Evolutionary conservation across 1,140 invertebrate species (phyloP).

Genomic region (Drosophila santomea): DNA sequence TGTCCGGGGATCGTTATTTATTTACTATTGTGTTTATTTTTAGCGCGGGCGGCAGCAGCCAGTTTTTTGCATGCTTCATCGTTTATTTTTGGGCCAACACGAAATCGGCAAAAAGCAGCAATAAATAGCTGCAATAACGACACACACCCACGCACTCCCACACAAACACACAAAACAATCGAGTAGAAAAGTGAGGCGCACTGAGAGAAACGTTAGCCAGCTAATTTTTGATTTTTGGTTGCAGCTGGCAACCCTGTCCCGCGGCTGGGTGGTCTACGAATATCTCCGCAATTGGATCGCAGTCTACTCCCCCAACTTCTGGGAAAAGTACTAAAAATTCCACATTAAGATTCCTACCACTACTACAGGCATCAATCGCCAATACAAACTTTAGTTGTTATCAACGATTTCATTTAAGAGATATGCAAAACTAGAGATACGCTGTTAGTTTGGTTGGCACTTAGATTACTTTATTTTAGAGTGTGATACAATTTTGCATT

Average conservation of each 20-base stretch:
- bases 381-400: background rate
- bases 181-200: background rate
- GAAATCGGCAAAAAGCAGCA: constrained; percentile 27
- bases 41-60: constrained; percentile 61
- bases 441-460: no score
- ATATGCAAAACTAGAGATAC: background rate
- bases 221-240: background rate
- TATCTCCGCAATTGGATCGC: constrained; percentile 3
- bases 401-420: background rate
- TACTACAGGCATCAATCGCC: constrained; percentile 4
- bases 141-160: constrained; percentile 10
- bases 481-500: no score
- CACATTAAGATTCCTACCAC: constrained; percentile 1
- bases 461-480: no score
- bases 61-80: constrained; percentile 62
- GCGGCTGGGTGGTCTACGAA: constrained; percentile 5
- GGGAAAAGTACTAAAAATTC: constrained; percentile 6
- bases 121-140: constrained; percentile 5
- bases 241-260: constrained; percentile 23
- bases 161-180: background rate
- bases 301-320: constrained; percentile 4
- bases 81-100: constrained; percentile 72
- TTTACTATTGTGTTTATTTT: constrained; percentile 49
- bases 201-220: background rate
- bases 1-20: constrained; percentile 8